Percentiles rank a stretch among this genome's conserved stretches.
These are phyloP conservation scores for Narcine bancroftii DNA, from an alignment of 2,113 vertebrate genomes.

Conservation along the genomic window DNA sequence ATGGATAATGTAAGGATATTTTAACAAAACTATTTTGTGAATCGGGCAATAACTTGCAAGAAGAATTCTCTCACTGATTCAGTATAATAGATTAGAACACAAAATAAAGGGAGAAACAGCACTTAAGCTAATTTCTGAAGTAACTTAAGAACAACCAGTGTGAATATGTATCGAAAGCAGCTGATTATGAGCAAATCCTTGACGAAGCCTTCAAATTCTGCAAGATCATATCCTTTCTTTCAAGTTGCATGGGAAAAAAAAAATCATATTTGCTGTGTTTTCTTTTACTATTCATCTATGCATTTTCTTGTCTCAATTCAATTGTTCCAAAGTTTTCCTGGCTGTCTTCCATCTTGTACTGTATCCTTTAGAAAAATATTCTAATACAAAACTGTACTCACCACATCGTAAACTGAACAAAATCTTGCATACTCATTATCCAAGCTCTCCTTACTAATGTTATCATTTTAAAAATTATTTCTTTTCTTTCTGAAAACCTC, in stretches of 20 bases:
- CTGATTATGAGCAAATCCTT: neutral
- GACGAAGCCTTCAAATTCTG: neutral
- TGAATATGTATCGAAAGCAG: neutral
- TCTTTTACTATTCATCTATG: neutral
- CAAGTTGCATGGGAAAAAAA: neutral
- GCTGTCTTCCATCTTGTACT: neutral
- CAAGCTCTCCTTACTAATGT: neutral
- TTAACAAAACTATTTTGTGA: neutral
- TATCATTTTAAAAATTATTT: neutral
- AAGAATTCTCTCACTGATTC: neutral
- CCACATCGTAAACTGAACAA: neutral
- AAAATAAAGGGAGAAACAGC: neutral
- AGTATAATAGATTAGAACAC: neutral
- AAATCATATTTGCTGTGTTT: neutral
- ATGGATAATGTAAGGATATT: neutral
- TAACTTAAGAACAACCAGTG: neutral
- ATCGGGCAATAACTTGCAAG: neutral
- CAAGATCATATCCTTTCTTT: neutral
- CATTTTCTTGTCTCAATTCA: neutral
- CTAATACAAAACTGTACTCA: neutral
- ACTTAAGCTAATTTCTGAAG: neutral
- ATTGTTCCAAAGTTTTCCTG: neutral
- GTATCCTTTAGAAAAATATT: neutral
- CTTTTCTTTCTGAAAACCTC: neutral
- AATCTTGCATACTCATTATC: neutral